Evolutionary conservation across 2,888 invertebrate genomes (phyloP).

Genomic region (Cylindroiulus punctatus): DNA sequence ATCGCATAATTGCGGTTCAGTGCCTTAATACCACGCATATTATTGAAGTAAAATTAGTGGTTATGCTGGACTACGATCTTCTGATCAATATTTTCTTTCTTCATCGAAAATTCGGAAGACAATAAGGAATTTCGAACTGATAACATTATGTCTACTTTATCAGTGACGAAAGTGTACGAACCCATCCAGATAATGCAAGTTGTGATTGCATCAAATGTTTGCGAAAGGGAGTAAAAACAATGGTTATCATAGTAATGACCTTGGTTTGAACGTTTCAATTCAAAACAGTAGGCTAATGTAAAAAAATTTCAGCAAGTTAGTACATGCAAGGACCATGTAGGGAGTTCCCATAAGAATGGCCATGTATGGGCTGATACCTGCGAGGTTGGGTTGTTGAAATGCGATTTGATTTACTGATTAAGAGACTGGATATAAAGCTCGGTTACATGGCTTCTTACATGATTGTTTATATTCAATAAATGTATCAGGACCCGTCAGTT

Average conservation of each 20-base stretch:
- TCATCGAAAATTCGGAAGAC: not conserved
- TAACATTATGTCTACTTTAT: not conserved
- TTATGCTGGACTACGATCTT: not conserved
- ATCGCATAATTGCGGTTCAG: not conserved
- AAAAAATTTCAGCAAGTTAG: too few relatives aligned
- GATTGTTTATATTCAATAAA: not conserved
- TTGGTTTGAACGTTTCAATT: not conserved
- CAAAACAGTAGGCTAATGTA: too few relatives aligned
- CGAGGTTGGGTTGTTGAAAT: too few relatives aligned
- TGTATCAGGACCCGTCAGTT: slow-evolving; percentile 87
- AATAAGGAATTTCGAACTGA: not conserved
- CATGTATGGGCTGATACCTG: too few relatives aligned
- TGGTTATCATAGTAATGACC: not conserved
- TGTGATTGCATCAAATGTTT: not conserved
- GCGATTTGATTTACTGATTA: too few relatives aligned
- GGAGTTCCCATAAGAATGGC: too few relatives aligned
- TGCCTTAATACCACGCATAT: not conserved
- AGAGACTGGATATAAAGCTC: too few relatives aligned
- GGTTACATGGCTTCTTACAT: not conserved
- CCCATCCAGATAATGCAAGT: not conserved
- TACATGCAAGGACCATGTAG: too few relatives aligned
- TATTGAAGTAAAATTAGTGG: not conserved
- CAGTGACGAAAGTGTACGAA: not conserved
- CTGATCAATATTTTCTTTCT: not conserved
- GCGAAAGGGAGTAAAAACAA: not conserved